Conservation (phyloP, 2,888 invertebrate species). For the Pollenia angustigena region DNA sequence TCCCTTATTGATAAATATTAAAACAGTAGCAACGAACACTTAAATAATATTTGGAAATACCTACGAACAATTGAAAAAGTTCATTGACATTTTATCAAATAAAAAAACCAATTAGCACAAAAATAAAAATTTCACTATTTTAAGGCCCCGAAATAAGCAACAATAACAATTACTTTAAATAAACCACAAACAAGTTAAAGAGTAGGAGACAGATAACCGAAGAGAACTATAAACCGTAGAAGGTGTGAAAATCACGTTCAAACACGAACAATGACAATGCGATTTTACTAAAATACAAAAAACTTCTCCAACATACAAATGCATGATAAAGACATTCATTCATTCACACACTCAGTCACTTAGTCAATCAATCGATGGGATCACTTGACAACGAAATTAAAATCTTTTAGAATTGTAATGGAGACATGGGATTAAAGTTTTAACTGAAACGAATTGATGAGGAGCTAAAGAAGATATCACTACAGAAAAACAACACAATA, state of each 20-base stretch:
- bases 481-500: neutral
- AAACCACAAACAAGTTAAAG: conserved; percentile 17
- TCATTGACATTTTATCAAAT: conserved; percentile 75
- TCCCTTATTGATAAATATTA: neutral
- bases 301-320: neutral
- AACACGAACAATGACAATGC: conserved; percentile 55
- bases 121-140: conserved; percentile 49
- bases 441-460: neutral
- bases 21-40: conserved; percentile 37
- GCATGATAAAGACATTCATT: conserved; percentile 9
- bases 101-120: conserved; percentile 45
- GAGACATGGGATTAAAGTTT: conserved; percentile 38
- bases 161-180: neutral
- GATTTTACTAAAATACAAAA: conserved; percentile 27
- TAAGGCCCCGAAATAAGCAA: conserved; percentile 2
- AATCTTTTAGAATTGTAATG: conserved; percentile 41
- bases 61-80: conserved; percentile 54
- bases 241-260: conserved; percentile 65
- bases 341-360: neutral
- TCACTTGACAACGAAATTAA: conserved; percentile 48
- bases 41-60: neutral
- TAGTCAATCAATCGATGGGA: conserved; percentile 1
- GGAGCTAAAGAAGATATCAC: neutral
- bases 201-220: conserved; percentile 28
- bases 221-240: conserved; percentile 38